Conservation (phyloP, 2,888 invertebrate genomes). For the Limnephilus rhombicus region DNA sequence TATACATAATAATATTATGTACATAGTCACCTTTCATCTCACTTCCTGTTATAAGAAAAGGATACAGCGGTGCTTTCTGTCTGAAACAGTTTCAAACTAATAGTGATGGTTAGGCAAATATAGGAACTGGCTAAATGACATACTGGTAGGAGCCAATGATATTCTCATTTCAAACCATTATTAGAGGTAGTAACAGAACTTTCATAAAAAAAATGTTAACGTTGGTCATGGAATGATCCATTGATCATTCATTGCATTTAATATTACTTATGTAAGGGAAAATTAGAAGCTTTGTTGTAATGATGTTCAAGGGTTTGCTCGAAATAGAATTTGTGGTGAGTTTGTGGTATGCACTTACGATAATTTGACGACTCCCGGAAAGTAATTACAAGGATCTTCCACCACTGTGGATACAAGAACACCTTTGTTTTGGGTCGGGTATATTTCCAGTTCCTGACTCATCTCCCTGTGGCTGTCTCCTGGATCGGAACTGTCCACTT, state of each 20-base stretch:
- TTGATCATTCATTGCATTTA: neutral
- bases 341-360: constrained; percentile 72
- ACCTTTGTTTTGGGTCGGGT: constrained; percentile 51
- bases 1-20: constrained; percentile 27
- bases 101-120: too few relatives aligned
- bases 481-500: constrained; percentile 52
- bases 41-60: neutral
- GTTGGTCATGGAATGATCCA: neutral
- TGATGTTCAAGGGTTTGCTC: neutral
- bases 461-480: constrained; percentile 43
- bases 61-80: neutral
- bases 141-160: too few relatives aligned
- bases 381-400: constrained; percentile 73
- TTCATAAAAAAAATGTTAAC: neutral
- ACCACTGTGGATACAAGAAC: constrained; percentile 73
- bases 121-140: too few relatives aligned
- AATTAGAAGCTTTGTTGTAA: neutral
- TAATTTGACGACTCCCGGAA: constrained; percentile 74
- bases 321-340: neutral
- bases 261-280: neutral
- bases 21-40: neutral
- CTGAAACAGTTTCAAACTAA: too few relatives aligned
- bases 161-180: neutral
- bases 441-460: constrained; percentile 28
- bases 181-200: neutral